A percentile compares a stretch with the other conserved stretches of the same genome.
These are phyloP conservation scores for Clistopyga incitator DNA, from an alignment of 2,888 invertebrate genomes.

Conservation along the genomic window DNA sequence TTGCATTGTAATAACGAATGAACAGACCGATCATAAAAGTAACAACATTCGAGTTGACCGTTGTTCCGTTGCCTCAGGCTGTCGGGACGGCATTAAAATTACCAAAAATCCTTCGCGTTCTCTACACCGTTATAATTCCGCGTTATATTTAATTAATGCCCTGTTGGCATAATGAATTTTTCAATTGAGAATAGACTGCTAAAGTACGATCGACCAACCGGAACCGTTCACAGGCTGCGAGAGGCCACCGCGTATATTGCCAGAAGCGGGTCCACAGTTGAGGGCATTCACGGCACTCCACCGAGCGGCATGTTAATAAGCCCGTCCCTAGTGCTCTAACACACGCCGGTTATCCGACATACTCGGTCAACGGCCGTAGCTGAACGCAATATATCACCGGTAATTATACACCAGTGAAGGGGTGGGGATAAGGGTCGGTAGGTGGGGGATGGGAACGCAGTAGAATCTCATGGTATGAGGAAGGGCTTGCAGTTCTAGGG, in stretches of 20 bases:
- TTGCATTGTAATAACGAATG: constrained; percentile 1
- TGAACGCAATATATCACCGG: constrained; percentile 75
- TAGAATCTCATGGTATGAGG: neutral
- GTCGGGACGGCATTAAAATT: neutral
- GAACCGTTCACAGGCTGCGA: neutral
- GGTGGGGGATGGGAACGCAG: neutral
- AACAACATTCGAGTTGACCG: neutral
- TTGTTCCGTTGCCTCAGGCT: neutral
- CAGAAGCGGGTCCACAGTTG: neutral
- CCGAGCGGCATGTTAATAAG: constrained; percentile 42
- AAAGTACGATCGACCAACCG: neutral
- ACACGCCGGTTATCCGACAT: constrained; percentile 62
- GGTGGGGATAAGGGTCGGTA: too few relatives aligned
- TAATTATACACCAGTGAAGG: constrained; percentile 73
- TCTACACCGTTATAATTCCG: neutral
- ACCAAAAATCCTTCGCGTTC: neutral
- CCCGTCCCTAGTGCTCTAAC: constrained; percentile 15
- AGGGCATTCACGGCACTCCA: constrained; percentile 31
- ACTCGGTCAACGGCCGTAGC: constrained; percentile 68
- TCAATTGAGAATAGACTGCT: neutral
- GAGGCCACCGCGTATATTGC: neutral
- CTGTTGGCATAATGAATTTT: constrained; percentile 9
- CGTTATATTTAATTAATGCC: constrained; percentile 17
- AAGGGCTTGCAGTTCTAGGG: neutral
- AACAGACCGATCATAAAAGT: neutral